A percentile compares a stretch with the other conserved stretches of the same genome.
phyloP scores from a whole-genome alignment of 2,113 vertebrate genomes.

The Uropsilus gracilis region DNA sequence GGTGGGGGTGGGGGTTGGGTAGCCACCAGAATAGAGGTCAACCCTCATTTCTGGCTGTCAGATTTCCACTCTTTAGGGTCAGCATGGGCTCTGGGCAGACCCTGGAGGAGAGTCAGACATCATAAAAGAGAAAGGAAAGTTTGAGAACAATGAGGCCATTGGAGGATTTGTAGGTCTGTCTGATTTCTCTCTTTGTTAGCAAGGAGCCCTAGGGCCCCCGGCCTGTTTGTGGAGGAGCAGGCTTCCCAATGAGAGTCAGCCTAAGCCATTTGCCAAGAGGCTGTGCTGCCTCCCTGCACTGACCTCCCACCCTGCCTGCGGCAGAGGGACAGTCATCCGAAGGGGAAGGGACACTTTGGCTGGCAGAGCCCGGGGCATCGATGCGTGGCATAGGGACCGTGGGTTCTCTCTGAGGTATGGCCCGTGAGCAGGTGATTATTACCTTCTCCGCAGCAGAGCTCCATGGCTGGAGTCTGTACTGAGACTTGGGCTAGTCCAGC shows the following conservation, averaged over 20 bases:
- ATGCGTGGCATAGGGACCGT: background rate
- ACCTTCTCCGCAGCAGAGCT: constrained; percentile 46
- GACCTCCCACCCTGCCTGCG: background rate
- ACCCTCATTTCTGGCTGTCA: background rate
- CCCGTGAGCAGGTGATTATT: constrained; percentile 35
- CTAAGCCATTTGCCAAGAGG: background rate
- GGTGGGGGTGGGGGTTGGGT: no score
- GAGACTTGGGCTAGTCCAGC: constrained; percentile 71
- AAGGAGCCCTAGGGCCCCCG: no score
- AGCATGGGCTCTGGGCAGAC: accelerated
- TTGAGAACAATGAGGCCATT: background rate
- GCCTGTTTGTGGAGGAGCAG: background rate
- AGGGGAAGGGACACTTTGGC: background rate
- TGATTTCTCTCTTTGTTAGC: background rate
- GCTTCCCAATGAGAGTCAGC: background rate
- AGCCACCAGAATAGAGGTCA: background rate
- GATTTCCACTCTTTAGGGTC: background rate
- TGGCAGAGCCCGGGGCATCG: background rate
- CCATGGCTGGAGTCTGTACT: constrained; percentile 66
- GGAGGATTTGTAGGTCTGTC: background rate
- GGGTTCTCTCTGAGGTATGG: constrained; percentile 1
- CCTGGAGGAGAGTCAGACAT: background rate
- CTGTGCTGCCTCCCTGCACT: background rate
- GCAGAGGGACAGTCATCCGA: background rate
- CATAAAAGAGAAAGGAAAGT: background rate